Conservation (phyloP, 2,113 vertebrate species). For the Phalacrocorax pelagicus region DNA sequence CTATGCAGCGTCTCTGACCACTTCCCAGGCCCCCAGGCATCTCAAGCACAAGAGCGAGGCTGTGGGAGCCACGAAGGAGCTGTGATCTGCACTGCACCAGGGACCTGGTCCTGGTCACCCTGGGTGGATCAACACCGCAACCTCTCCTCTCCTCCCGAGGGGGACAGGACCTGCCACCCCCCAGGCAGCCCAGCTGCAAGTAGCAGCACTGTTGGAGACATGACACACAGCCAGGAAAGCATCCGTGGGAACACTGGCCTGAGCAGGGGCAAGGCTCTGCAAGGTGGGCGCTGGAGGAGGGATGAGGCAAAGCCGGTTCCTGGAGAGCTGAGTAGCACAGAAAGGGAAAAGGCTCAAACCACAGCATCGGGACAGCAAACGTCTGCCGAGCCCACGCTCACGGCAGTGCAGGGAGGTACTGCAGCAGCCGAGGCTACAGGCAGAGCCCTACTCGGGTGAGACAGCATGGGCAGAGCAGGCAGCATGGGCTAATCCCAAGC, state of each 20-base stretch:
- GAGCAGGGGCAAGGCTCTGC: background rate
- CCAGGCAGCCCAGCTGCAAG: background rate
- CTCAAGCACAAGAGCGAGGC: background rate
- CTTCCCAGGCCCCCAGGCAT: background rate
- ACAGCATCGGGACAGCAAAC: accelerated
- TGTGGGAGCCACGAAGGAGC: accelerated
- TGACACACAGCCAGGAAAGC: accelerated
- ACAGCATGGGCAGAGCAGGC: background rate
- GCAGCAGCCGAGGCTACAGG: background rate
- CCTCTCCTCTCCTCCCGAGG: background rate
- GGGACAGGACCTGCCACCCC: background rate
- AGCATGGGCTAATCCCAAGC: background rate
- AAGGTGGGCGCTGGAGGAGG: background rate
- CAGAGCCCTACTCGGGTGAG: accelerated
- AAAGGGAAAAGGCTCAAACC: background rate
- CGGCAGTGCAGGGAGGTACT: accelerated
- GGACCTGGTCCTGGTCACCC: background rate
- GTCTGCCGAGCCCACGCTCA: accelerated
- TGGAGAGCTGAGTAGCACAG: background rate
- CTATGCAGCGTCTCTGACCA: background rate
- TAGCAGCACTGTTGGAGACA: accelerated
- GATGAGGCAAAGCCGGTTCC: background rate
- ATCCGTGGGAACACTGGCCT: accelerated
- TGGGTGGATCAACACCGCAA: accelerated
- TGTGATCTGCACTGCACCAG: accelerated